Base-by-base conservation (phyloP, 2,797 vertebrate genomes). In the Melanotaenia boesemani region DNA sequence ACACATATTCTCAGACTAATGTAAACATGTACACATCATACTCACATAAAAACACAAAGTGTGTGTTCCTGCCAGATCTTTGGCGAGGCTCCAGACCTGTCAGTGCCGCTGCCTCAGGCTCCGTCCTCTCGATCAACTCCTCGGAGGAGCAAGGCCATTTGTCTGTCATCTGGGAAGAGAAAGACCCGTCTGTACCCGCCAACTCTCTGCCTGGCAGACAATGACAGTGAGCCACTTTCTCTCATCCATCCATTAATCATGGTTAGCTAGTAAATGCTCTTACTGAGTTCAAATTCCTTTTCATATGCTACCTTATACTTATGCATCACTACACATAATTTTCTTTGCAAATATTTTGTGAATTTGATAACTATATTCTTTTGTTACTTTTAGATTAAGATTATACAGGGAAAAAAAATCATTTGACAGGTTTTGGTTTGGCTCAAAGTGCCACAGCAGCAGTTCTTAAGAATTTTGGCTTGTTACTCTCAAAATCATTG, bases 141-240 rank as follows among this genome's bases (percentile, higher is more conserved):
- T 57, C 95, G 96, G 55, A 95, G 96, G 74, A 96, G 91, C 61
- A 96, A 97, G 79, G 96, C 96, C 59, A 99, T 99, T 90, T 99
- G 98, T 90, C 94, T 99, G 55, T 98, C 98, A 2, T 97, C 97
- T 0, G 97, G 98, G 36, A 93, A 97, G 20, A 95, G 96, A 82
- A 98, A 96, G 81, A 95, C 98, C 60, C 96, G 97, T 60, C 95
- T 97, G 62, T 99, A 98, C 50, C 7, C 97, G 22, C 93, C 95
- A 3, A 79, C 95, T 39, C 93, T 98, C 0, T 99, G 98, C 91
- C 91, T 99, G 61, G 98, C 98, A 0, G 98, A 99, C 77, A 97
- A 96, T 0, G 98, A 99, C 72, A 99, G 98, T 99, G 92, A 95
- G 22, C 46, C 52, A 4, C 36, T 63, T 24, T 30, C 4, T 72